Percentiles rank a stretch among this genome's conserved stretches.
phyloP scores from a whole-genome alignment of 2,113 vertebrate species.

The Mesembrinibis cayennensis region DNA sequence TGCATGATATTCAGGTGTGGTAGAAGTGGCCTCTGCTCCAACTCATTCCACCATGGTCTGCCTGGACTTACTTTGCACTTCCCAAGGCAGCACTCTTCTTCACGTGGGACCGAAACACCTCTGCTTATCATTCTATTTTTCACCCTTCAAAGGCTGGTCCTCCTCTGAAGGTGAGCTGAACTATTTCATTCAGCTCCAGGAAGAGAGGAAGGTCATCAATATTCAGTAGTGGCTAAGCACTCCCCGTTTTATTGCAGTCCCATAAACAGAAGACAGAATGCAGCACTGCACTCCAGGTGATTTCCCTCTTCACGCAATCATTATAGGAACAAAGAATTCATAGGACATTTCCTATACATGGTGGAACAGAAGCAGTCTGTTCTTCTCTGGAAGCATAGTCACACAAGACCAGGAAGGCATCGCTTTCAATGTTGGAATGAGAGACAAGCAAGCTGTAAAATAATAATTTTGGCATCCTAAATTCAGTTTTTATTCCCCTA shows the following conservation, averaged over 20 bases:
- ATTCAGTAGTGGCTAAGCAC: background rate
- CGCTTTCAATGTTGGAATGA: background rate
- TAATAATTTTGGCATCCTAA: background rate
- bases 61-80: background rate
- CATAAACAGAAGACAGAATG: background rate
- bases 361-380: background rate
- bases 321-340: background rate
- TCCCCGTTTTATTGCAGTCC: background rate
- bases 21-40: background rate
- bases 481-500: background rate
- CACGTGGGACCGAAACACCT: background rate
- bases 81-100: background rate
- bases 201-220: background rate
- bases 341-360: fast-evolving
- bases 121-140: background rate
- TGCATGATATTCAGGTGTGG: background rate
- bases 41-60: background rate
- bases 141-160: background rate
- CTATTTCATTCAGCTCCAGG: background rate
- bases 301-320: background rate
- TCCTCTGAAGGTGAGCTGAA: background rate
- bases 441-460: background rate
- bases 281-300: background rate
- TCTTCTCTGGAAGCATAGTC: background rate
- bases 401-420: background rate